Evolutionary conservation across 2,113 vertebrate species (phyloP), one percentile per base, ranked within the genome.

Genomic region (Malurus elegans): DNA sequence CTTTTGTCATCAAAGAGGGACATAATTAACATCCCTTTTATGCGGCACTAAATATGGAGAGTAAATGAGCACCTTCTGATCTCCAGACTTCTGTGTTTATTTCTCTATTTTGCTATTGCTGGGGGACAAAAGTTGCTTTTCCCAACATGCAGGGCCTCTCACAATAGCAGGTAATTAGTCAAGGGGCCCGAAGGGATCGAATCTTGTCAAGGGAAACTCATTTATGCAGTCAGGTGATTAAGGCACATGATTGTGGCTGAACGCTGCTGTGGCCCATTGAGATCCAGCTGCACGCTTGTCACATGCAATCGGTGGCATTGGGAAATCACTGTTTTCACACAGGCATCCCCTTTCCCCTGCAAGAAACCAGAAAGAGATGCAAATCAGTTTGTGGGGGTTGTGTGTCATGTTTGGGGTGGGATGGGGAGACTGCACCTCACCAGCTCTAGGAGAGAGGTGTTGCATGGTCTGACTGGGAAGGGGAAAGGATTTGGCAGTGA

Each of bases 131-230:
- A 82, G 84, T 54, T 92, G 92, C 67, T 90, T 92, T 95, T 88
- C 81, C 54, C 90, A 93, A 79, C 64, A 80, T 80, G 95, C 67
- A 47, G 56, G 38, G 75, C 79, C 34, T 93, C 67, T 83, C 93
- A 97, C 94, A 96, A 97, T 91, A 96, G 91, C 75, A 95, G 73
- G 86, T 91, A 96, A 97, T 97, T 96, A 97, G 95, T 97, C 96
- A 96, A 92, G 88, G 85, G 80, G 85, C 94, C 93, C 75, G 5
- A 93, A 93, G 91, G 92, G 92, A 94, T 96, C 24, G 64, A 93
- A 95, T 76, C 94, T 66, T 97, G 94, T 94, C 93, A 94, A 92
- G 93, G 85, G 82, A 92, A 94, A 95, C 71, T 94, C 92, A 90
- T 96, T 96, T 97, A 88, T 92, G 45, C 47, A 74, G 90, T 95